phyloP scores from a whole-genome alignment of 2,888 invertebrate genomes.

The Lamellibrachia satsuma region DNA sequence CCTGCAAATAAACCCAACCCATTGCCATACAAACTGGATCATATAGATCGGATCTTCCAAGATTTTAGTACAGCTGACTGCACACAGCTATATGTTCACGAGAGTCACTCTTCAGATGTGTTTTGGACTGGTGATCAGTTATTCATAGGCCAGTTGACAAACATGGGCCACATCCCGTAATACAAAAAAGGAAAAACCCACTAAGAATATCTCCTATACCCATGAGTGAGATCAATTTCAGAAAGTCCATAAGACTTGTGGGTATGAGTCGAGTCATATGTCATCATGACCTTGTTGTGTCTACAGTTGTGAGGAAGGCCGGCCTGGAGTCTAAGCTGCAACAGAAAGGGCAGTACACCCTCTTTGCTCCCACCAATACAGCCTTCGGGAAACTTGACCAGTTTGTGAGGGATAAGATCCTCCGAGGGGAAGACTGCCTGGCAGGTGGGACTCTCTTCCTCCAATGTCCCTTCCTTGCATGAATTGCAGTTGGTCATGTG shows the following conservation, averaged over 20 bases:
- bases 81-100: neutral
- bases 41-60: no score
- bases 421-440: slow-evolving; percentile 48
- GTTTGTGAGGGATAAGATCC: slow-evolving; percentile 42
- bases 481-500: neutral
- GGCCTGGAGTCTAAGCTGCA: slow-evolving; percentile 71
- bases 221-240: no score
- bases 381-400: slow-evolving; percentile 69
- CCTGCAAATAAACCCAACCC: no score
- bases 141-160: no score
- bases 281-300: neutral
- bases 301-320: slow-evolving; percentile 71
- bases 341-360: slow-evolving; percentile 71
- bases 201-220: no score
- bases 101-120: neutral
- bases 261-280: no score
- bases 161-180: no score
- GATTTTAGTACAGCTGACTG: neutral
- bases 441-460: slow-evolving; percentile 47
- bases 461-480: neutral
- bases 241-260: no score
- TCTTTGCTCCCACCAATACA: slow-evolving; percentile 74
- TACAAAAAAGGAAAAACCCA: no score
- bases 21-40: no score
- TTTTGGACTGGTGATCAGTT: no score